phyloP scores from a whole-genome alignment of 2,113 vertebrate species.

The Myocastor coypus region DNA sequence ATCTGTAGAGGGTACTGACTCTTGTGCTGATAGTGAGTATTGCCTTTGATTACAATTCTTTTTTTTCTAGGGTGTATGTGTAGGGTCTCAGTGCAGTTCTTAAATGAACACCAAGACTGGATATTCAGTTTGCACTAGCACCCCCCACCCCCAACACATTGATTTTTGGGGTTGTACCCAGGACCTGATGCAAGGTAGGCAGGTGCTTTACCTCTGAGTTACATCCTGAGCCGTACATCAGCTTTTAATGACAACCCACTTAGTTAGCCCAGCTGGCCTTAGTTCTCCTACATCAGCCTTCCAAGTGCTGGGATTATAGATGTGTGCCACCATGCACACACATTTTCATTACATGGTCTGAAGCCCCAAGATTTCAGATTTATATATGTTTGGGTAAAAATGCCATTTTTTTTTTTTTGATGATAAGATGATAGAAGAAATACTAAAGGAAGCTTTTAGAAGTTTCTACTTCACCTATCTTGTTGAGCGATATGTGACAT shows the following conservation, averaged over 20 bases:
- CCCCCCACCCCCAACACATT: background rate
- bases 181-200: background rate
- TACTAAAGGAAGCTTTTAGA: background rate
- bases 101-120: background rate
- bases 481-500: background rate
- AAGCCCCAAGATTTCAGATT: slow-evolving; percentile 31
- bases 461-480: background rate
- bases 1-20: background rate
- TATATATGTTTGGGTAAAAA: slow-evolving; percentile 35
- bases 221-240: background rate
- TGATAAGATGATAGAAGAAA: slow-evolving; percentile 20
- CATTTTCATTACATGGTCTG: slow-evolving; percentile 21
- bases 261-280: background rate
- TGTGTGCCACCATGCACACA: background rate
- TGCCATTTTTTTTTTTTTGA: slow-evolving; percentile 7
- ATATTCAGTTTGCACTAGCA: background rate
- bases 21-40: background rate
- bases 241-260: slow-evolving; percentile 2
- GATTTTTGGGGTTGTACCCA: background rate
- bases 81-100: background rate
- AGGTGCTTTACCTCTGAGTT: background rate
- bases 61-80: too few species aligned
- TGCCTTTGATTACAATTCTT: background rate
- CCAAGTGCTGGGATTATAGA: background rate
- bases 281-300: background rate